Base-by-base conservation (phyloP, 2,113 vertebrate genomes). In the Onychostoma macrolepis region DNA sequence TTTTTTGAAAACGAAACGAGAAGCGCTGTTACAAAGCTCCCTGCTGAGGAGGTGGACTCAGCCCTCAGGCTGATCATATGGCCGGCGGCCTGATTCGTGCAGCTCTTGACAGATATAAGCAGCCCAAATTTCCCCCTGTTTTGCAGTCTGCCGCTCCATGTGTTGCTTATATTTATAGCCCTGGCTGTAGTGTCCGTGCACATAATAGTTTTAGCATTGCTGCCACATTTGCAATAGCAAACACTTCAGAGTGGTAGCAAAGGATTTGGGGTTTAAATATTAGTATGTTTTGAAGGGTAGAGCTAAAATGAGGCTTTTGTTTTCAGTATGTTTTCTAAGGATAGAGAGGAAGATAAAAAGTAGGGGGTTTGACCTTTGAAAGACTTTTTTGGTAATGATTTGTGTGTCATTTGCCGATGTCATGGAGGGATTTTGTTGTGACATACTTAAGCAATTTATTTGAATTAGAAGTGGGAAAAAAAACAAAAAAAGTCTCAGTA, bases 121-220 rank as follows among this genome's bases (percentile, higher is more conserved):
- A 82, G 86, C 77, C 80, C 74, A 63, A 76, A 56, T 86, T 85
- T 79, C 81, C 77, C 84, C 78, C 19, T 84, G 3, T 65, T 86
- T 88, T 79, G 19, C 61, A 48, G 67, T 80, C 84, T 85, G 89
- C 85, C 28, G 61, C 78, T 87, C 80, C 83, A 84, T 88, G 82
- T 87, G 87, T 84, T 90, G 87, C 85, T 58, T 28, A 36, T 89
- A 87, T 87, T 90, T 90, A 87, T 89, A 90, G 84, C 81, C 65
- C 67, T 76, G 72, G 84, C 84, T 80, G 72, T 69, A 80, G 84
- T 53, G 38, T 69, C 80, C 85, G 15, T 69, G 38, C 84, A 80
- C 80, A 77, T 86, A 88, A 89, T 89, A 83, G 83, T 81, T 89
- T 88, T 85, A 87, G 61, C 89, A 84, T 67, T 84, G 24, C 65